Conservation (phyloP, 2,113 vertebrate genomes). For the Engystomops pustulosus region DNA sequence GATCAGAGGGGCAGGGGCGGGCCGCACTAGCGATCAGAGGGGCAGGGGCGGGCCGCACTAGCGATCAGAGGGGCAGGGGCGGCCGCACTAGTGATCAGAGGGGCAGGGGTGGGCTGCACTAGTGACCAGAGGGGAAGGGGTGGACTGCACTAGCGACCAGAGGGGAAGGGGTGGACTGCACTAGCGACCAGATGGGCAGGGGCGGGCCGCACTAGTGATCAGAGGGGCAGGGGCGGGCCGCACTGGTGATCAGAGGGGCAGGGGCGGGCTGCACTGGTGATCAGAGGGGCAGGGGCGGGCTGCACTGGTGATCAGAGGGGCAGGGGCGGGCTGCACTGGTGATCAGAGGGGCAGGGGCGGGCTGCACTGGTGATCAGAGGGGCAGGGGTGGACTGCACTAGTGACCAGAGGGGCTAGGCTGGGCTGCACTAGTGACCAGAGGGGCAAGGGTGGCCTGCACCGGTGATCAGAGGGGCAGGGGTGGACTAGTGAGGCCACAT, state of each 20-base stretch:
- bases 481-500: no score
- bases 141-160: not conserved
- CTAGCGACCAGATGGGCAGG: conserved; percentile 40
- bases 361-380: not conserved
- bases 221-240: not conserved
- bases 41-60: no score
- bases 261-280: not conserved
- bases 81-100: not conserved
- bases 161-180: not conserved
- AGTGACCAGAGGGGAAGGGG: not conserved
- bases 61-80: not conserved
- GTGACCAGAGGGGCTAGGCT: not conserved
- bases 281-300: not conserved
- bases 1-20: no score
- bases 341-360: not conserved
- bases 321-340: conserved; percentile 6
- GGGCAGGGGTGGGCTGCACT: not conserved
- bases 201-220: not conserved
- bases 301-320: not conserved
- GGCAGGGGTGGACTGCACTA: not conserved
- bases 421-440: not conserved
- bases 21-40: no score
- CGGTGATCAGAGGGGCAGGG: not conserved
- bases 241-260: conserved; percentile 26
- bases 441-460: not conserved